Evolutionary conservation across 2,888 invertebrate genomes (phyloP).

Genomic region (Coleophora flavipennella): DNA sequence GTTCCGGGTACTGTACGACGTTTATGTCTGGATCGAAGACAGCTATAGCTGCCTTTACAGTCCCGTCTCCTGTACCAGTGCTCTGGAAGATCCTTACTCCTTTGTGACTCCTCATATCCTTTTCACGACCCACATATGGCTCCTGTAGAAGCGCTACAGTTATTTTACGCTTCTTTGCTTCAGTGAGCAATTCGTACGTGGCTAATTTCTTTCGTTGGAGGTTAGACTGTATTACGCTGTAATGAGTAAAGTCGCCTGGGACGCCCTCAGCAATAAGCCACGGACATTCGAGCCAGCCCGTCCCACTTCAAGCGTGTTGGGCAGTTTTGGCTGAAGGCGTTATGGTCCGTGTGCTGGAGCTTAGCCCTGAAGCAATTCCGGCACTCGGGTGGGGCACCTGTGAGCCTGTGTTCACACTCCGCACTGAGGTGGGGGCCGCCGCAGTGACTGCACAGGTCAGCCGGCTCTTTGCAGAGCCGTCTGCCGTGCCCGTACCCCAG

Average conservation of each 20-base stretch:
- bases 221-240: too few relatives aligned
- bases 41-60: too few relatives aligned
- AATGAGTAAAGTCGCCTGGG: background rate
- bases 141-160: too few relatives aligned
- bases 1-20: too few relatives aligned
- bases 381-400: background rate
- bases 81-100: too few relatives aligned
- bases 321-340: background rate
- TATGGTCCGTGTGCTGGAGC: background rate
- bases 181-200: too few relatives aligned
- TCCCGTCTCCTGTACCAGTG: too few relatives aligned
- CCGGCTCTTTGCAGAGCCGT: background rate
- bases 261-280: background rate
- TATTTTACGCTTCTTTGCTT: too few relatives aligned
- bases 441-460: background rate
- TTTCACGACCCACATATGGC: too few relatives aligned
- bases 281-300: background rate
- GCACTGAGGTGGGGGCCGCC: background rate
- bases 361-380: conserved; percentile 2
- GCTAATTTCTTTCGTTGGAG: too few relatives aligned
- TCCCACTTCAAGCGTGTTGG: background rate
- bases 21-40: too few relatives aligned
- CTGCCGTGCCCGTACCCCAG: background rate
- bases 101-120: too few relatives aligned
- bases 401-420: background rate